A percentile compares a stretch with the other conserved stretches of the same genome.
These are phyloP conservation scores for Melinaea menophilus DNA, from an alignment of 2,888 invertebrate species.

Conservation along the genomic window DNA sequence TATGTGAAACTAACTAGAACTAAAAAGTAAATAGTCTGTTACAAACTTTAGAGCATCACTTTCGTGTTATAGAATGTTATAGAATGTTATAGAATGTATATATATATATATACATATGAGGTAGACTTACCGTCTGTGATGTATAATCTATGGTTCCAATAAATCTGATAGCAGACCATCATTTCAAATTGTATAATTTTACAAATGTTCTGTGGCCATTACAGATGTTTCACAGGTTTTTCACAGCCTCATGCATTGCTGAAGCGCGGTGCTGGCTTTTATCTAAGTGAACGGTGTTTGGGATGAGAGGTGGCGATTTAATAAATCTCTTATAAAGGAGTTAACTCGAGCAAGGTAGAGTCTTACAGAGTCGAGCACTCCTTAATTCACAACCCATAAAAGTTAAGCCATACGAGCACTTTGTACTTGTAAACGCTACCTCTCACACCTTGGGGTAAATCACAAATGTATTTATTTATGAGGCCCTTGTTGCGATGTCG, in stretches of 20 bases:
- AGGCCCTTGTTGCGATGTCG: constrained; percentile 65
- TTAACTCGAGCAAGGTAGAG: too few species aligned
- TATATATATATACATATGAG: not conserved
- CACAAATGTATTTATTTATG: constrained; percentile 70
- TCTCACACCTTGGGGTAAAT: constrained; percentile 34
- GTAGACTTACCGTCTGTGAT: constrained; percentile 3
- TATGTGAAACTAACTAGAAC: too few species aligned
- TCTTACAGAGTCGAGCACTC: too few species aligned
- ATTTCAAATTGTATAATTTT: constrained; percentile 60
- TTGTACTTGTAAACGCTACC: constrained; percentile 13
- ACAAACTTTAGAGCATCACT: too few species aligned
- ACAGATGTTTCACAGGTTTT: constrained; percentile 68
- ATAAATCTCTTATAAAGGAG: not conserved
- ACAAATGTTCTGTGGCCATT: constrained; percentile 69
- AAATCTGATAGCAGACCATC: constrained; percentile 39
- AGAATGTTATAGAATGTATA: too few species aligned
- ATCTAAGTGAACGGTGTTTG: constrained; percentile 41
- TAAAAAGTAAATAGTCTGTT: too few species aligned
- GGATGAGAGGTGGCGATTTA: constrained; percentile 30
- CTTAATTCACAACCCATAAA: too few species aligned
- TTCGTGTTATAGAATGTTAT: too few species aligned
- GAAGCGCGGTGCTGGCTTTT: constrained; percentile 57
- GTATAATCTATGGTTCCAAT: constrained; percentile 34
- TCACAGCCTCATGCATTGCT: constrained; percentile 59
- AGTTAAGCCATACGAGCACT: too few species aligned